These are phyloP conservation scores for Aurelia sp. DNA, from an alignment of 30 jellyfish, hydroid and myxozoan genomes.

Conservation along the genomic window DNA sequence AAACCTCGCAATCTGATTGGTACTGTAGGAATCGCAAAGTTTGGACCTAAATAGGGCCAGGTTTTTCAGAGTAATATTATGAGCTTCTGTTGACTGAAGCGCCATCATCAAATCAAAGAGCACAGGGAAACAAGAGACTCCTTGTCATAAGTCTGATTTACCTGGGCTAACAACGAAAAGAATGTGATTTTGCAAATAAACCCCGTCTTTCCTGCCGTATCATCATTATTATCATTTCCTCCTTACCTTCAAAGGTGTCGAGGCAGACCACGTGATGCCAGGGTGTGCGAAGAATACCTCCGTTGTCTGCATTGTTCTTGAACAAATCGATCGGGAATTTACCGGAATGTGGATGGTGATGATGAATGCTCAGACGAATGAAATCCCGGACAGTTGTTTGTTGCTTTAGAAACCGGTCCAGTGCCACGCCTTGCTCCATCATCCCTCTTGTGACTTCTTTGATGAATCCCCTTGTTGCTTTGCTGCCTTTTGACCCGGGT, in stretches of 20 bases:
- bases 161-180: too few species aligned
- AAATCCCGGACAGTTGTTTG: slow-evolving; percentile 16
- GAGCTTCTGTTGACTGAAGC: too few species aligned
- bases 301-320: slow-evolving; percentile 12
- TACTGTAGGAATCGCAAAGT: too few species aligned
- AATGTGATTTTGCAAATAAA: too few species aligned
- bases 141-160: too few species aligned
- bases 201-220: too few species aligned
- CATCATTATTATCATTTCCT: too few species aligned
- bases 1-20: too few species aligned
- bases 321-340: slow-evolving; percentile 53
- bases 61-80: too few species aligned
- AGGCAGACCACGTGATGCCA: slow-evolving; percentile 63
- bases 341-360: slow-evolving; percentile 61
- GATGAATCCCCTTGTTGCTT: slow-evolving; percentile 12
- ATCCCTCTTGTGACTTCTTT: slow-evolving; percentile 53
- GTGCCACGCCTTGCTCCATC: slow-evolving; percentile 78
- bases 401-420: slow-evolving; percentile 27
- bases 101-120: too few species aligned
- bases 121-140: too few species aligned
- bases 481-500: slow-evolving; percentile 36
- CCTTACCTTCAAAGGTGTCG: slow-evolving; percentile 9
- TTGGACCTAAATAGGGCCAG: too few species aligned
- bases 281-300: slow-evolving; percentile 60
- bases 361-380: slow-evolving; percentile 64